phyloP scores from a whole-genome alignment of 2,888 invertebrate genomes.

The Noctua fimbriata region DNA sequence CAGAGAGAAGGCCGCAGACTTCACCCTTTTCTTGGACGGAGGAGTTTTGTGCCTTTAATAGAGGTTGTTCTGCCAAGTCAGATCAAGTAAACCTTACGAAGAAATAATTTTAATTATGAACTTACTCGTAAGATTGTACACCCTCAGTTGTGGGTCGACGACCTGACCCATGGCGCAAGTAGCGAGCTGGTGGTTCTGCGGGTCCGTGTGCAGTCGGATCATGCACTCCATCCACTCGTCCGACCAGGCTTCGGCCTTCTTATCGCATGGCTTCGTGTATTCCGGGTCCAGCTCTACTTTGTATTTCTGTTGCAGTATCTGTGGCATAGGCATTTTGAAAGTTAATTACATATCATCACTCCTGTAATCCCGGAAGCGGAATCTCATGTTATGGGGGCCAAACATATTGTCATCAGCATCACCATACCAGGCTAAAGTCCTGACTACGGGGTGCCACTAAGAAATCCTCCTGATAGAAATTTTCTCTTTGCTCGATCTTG shows the following conservation, averaged over 20 bases:
- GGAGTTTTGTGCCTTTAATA: neutral
- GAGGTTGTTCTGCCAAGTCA: neutral
- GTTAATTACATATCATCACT: neutral
- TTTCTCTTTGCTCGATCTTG: neutral
- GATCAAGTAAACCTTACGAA: neutral
- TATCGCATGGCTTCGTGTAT: slow-evolving; percentile 81
- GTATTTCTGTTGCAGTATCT: slow-evolving; percentile 84
- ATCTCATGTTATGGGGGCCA: neutral
- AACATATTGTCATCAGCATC: neutral
- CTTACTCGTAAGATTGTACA: slow-evolving; percentile 89
- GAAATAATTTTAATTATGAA: neutral
- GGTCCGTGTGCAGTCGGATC: slow-evolving; percentile 92
- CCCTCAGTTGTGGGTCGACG: slow-evolving; percentile 91
- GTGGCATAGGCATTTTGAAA: slow-evolving; percentile 7
- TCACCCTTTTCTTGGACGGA: neutral
- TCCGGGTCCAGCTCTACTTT: slow-evolving; percentile 82
- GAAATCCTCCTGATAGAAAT: neutral
- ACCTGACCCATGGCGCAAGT: slow-evolving; percentile 94
- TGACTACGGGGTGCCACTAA: neutral
- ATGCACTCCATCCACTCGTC: slow-evolving; percentile 94
- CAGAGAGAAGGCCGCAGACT: neutral
- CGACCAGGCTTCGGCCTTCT: slow-evolving; percentile 79
- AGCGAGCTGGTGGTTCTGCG: slow-evolving; percentile 95
- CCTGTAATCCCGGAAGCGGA: neutral
- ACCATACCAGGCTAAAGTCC: neutral